A percentile compares a stretch with the other conserved stretches of the same genome.
Conservation (phyloP, 2,888 invertebrate species). For the Ecdyonurus torrentis region DNA sequence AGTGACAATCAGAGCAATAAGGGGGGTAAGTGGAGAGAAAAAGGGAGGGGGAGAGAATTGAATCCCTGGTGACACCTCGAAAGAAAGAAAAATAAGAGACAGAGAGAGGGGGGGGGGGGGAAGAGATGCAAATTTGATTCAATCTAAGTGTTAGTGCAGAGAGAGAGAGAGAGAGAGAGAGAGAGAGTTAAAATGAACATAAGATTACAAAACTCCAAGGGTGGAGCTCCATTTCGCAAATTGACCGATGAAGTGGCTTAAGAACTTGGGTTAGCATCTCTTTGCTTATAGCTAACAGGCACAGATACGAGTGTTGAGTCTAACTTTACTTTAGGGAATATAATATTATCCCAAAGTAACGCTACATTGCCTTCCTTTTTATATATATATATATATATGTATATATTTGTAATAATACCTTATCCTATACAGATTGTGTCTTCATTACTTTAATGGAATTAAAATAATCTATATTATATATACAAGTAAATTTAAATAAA, state of each 20-base stretch:
- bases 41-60: not conserved
- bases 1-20: not conserved
- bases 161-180: not conserved
- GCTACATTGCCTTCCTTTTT: conserved; percentile 15
- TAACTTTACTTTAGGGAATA: not conserved
- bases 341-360: conserved; percentile 12
- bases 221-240: conserved; percentile 9
- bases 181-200: not conserved
- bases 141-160: not conserved
- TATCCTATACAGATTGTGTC: conserved; percentile 23
- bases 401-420: too few relatives aligned
- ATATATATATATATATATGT: too few relatives aligned
- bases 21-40: not conserved
- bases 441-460: conserved; percentile 38
- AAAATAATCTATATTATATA: conserved; percentile 32
- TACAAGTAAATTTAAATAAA: not conserved
- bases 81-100: too few relatives aligned
- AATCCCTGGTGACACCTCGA: not conserved
- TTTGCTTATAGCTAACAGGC: conserved; percentile 11
- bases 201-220: not conserved
- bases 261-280: conserved; percentile 15
- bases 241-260: conserved; percentile 11
- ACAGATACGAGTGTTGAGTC: conserved; percentile 11
- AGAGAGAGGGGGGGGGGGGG: too few relatives aligned
- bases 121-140: not conserved